These are phyloP conservation scores for Bombus vancouverensis DNA, from an alignment of 1,140 invertebrate genomes.

Conservation along the genomic window DNA sequence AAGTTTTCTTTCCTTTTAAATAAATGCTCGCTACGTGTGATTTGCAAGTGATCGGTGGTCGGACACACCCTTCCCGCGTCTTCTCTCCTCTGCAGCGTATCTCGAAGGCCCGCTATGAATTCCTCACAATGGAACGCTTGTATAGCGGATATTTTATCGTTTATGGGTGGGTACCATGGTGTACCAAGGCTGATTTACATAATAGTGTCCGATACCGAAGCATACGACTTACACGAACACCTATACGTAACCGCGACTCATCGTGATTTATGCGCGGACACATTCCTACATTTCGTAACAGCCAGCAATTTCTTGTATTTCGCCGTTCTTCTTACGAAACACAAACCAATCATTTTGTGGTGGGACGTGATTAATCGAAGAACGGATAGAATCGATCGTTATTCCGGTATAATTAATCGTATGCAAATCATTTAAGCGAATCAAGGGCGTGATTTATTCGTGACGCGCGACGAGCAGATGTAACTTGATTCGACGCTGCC, in stretches of 20 bases:
- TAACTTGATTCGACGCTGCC: constrained; percentile 50
- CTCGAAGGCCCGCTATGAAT: constrained; percentile 39
- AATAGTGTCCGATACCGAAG: constrained; percentile 61
- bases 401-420: constrained; percentile 61
- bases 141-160: constrained; percentile 70
- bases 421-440: constrained; percentile 65
- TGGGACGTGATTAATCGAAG: constrained; percentile 6
- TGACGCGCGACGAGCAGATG: constrained; percentile 45
- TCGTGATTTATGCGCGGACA: constrained; percentile 59
- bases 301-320: constrained; percentile 4
- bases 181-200: constrained; percentile 66
- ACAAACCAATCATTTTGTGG: background rate
- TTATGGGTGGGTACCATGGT: constrained; percentile 53
- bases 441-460: constrained; percentile 59
- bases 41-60: constrained; percentile 19
- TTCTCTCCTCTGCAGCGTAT: constrained; percentile 24
- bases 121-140: constrained; percentile 61
- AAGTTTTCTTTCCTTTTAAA: background rate
- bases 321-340: background rate
- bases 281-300: constrained; percentile 13
- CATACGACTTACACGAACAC: constrained; percentile 51
- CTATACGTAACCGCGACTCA: constrained; percentile 46
- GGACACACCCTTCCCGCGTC: constrained; percentile 26
- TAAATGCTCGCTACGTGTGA: background rate
- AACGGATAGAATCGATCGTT: constrained; percentile 51